phyloP scores from a whole-genome alignment of 2,113 vertebrate species.

The Corynorhinus townsendii region DNA sequence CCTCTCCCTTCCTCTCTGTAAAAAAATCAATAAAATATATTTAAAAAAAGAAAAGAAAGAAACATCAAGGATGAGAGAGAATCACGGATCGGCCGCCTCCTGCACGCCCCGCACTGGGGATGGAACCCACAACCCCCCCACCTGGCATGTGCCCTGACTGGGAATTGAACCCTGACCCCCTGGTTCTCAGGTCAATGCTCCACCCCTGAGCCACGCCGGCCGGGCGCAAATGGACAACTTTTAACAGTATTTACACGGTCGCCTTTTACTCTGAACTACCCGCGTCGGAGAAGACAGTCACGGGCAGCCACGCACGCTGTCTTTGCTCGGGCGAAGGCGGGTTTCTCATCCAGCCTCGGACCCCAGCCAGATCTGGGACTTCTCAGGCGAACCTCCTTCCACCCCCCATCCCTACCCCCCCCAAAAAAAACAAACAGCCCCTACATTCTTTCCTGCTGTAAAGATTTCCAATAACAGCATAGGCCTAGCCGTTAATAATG shows the following conservation, averaged over 20 bases:
- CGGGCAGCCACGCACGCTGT: not conserved
- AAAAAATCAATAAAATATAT: too few relatives aligned
- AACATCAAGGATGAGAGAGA: too few relatives aligned
- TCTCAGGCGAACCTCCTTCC: not conserved
- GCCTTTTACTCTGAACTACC: not conserved
- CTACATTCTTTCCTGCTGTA: slow-evolving; percentile 71
- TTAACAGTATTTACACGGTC: not conserved
- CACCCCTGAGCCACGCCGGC: too few relatives aligned
- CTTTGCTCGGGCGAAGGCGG: not conserved
- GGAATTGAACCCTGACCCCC: too few relatives aligned
- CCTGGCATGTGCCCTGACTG: too few relatives aligned
- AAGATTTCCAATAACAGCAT: slow-evolving; percentile 71
- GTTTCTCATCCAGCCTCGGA: not conserved
- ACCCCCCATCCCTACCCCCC: too few relatives aligned
- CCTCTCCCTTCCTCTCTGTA: too few relatives aligned
- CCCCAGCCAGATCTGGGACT: not conserved
- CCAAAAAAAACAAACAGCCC: not conserved
- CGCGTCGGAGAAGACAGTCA: not conserved
- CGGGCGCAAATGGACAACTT: not conserved
- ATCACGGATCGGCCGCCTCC: too few relatives aligned
- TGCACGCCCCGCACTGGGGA: too few relatives aligned
- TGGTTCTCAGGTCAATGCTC: too few relatives aligned
- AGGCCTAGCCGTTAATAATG: slow-evolving; percentile 69
- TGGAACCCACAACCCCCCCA: too few relatives aligned
- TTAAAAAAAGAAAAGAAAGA: too few relatives aligned